Base-by-base conservation (phyloP, 2,113 vertebrate species). In the Barbus barbus region DNA sequence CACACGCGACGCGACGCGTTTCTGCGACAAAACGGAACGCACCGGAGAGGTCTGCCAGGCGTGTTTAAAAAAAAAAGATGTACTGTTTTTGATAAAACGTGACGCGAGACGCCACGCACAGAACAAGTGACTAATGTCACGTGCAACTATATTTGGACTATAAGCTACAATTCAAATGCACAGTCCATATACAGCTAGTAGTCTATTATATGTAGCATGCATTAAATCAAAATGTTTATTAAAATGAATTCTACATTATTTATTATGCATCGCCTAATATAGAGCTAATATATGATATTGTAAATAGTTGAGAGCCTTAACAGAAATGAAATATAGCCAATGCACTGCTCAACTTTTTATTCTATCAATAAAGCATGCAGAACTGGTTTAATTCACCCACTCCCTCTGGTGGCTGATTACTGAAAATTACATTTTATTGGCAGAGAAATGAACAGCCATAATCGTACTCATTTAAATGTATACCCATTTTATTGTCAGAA, bases 331-430 rank as follows among this genome's bases (percentile, higher is more conserved):
- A 67, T 36, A 33, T 5, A 67, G 31, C 28, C 14, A 31, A 31
- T 65, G 14, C 14, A 18, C 3, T 33, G 63, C 33, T 22, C 3
- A 12, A 36, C 65, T 22, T 67, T 20, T 22, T 22, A 69, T 69
- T 69, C 3, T 36, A 36, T 31, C 8, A 5, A 36, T 36, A 8
- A 20, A 22, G 18, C 6, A 22, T 33, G 4, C 24, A 14, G 36
- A 74, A 28, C 28, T 53, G 26, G 18, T 13, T 53, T 33, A 53
- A 76, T 31, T 24, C 38, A 56, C 16, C 22, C 33, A 9, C 82
- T n/a, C 77, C 85, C 60, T 79, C 85, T 81, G 36, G 85, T 81
- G 85, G 82, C 61, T 72, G 11, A 33, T 74, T 14, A 9, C 22
- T 74, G 61, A 36, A 81, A 36, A 81, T 18, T 0, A 31, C 5